Evolutionary conservation across 2,797 vertebrate genomes (phyloP), one percentile per base, ranked within the genome.

Genomic region (Tiaroga cobitis): DNA sequence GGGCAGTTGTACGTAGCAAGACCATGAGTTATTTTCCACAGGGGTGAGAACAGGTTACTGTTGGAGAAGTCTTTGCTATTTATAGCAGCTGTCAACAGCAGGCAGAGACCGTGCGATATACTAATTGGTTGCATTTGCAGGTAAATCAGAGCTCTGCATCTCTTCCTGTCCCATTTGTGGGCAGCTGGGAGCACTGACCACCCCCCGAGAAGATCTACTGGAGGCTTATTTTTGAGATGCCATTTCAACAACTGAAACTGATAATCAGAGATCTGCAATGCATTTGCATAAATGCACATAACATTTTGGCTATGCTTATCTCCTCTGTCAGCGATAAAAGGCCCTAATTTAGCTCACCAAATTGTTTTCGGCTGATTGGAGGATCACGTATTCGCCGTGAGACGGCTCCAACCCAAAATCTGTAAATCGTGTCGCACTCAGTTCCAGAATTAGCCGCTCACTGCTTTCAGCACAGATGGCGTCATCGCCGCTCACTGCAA

Each of bases 371-470:
- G 84, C 87, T 74, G 21, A 26, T 67, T 51, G 87, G 87, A 85
- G 74, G 89, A 92, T 90, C 90, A 86, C 24, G 32, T 41, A 85
- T 89, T 92, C 85, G 80, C 88, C 88, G 89, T 79, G 83, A 87
- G 92, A 80, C 89, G 87, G 88, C 91, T 85, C 84, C 90, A 90
- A 87, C 84, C 88, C 63, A 87, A 93, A 93, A 94, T 94, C 91
- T 93, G 91, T 90, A 92, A 94, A 95, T 93, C 89, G 77, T 83
- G 21, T 87, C 82, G 92, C 90, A 91, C 89, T 91, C 87, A 1
- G 91, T 89, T 93, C 94, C 94, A 94, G 92, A 96, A 95, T 96
- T 96, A 95, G 95, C 95, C 89, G 88, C 91, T 93, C 91, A 75
- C 91, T 90, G 83, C 90, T 91, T 91, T 91, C 90, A 86, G 94